Percentiles rank a stretch among this genome's conserved stretches.
phyloP scores from a whole-genome alignment of 1,140 invertebrate species.

The Bacillus rossius region DNA sequence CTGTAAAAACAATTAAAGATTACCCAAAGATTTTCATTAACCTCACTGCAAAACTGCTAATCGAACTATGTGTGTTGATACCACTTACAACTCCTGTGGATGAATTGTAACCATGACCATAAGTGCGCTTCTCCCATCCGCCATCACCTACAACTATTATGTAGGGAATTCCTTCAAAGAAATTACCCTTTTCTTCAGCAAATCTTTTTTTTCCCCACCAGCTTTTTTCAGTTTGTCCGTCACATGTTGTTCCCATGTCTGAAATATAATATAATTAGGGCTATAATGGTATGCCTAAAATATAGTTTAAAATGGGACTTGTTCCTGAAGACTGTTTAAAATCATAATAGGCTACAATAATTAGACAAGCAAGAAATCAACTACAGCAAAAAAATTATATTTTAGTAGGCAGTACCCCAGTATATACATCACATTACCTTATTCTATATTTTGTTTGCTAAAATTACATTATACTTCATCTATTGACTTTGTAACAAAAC shows the following conservation, averaged over 20 bases:
- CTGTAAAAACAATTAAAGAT: conserved; percentile 4
- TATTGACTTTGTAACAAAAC: too few species aligned
- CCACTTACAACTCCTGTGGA: conserved; percentile 11
- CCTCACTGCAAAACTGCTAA: too few species aligned
- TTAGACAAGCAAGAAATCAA: background rate
- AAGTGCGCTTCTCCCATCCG: conserved; percentile 20
- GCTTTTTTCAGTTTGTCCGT: background rate
- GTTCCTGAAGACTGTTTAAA: too few species aligned
- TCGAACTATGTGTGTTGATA: too few species aligned
- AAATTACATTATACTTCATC: too few species aligned
- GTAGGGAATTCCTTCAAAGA: conserved; percentile 21
- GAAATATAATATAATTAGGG: background rate
- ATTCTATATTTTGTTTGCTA: too few species aligned
- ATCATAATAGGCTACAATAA: background rate
- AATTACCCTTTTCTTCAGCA: conserved; percentile 10
- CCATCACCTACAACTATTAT: conserved; percentile 23
- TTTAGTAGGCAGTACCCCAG: background rate
- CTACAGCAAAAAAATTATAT: background rate
- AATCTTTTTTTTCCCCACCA: background rate
- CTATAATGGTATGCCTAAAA: background rate
- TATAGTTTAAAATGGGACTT: too few species aligned
- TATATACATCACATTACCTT: too few species aligned
- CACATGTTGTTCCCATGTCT: background rate
- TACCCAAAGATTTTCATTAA: too few species aligned
- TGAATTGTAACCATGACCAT: conserved; percentile 8